These are phyloP conservation scores for Knipowitschia caucasica DNA, from an alignment of 2,797 vertebrate species.

Conservation along the genomic window DNA sequence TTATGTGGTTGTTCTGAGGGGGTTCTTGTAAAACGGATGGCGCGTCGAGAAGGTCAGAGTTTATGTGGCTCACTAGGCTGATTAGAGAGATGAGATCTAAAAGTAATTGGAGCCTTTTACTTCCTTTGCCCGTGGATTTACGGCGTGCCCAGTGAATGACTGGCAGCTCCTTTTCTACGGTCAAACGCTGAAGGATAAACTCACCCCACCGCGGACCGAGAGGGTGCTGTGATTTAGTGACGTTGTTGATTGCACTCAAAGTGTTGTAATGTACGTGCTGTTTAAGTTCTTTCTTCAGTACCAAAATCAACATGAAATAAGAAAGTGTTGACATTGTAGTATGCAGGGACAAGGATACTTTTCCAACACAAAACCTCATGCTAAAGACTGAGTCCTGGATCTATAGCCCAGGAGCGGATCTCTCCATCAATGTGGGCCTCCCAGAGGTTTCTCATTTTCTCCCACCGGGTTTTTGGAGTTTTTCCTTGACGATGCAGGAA, in stretches of 20 bases:
- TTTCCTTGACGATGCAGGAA: too few relatives aligned
- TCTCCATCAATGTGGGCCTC: too few relatives aligned
- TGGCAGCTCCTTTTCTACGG: constrained; percentile 72
- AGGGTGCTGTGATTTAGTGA: constrained; percentile 12
- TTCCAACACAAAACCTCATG: too few relatives aligned
- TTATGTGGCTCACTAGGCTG: constrained; percentile 74
- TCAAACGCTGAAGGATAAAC: constrained; percentile 70
- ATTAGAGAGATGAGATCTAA: constrained; percentile 73
- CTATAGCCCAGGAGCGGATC: too few relatives aligned
- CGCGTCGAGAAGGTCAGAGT: constrained; percentile 73
- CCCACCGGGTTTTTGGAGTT: too few relatives aligned
- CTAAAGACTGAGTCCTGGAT: too few relatives aligned
- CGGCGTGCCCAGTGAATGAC: constrained; percentile 62
- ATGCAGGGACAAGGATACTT: too few relatives aligned
- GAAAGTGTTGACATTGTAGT: neutral
- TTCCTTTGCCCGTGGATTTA: constrained; percentile 69
- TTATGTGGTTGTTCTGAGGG: constrained; percentile 2
- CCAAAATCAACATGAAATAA: neutral
- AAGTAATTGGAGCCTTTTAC: constrained; percentile 75
- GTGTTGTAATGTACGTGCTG: neutral
- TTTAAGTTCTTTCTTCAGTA: neutral
- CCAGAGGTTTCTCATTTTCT: too few relatives aligned
- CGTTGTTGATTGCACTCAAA: neutral
- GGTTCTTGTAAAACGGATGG: constrained; percentile 55
- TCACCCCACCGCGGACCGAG: constrained; percentile 18